Evolutionary conservation across 1,140 invertebrate species (phyloP).

Genomic region (Drosophila funebris): DNA sequence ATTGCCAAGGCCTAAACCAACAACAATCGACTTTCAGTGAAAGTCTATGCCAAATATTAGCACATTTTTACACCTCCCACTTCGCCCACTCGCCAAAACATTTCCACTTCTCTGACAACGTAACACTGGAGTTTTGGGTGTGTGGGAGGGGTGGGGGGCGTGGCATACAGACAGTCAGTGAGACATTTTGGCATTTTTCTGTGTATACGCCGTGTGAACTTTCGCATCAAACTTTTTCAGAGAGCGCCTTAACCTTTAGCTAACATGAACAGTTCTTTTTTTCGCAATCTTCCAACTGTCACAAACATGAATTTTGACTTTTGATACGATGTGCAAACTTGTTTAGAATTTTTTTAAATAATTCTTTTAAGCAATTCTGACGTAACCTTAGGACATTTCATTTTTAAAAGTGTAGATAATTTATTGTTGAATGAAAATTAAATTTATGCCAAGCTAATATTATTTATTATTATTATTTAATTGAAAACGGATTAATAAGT

Average conservation of each 20-base stretch:
- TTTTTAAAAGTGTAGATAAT: slow-evolving; percentile 1
- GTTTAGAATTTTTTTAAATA: slow-evolving; percentile 29
- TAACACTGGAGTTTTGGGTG: too few species aligned
- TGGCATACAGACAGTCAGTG: slow-evolving; percentile 4
- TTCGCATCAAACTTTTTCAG: slow-evolving; percentile 34
- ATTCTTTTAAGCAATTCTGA: background rate
- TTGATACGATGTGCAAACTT: slow-evolving; percentile 37
- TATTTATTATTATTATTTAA: too few species aligned
- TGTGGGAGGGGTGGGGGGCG: slow-evolving; percentile 20
- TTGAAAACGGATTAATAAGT: too few species aligned
- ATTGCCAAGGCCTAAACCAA: slow-evolving; percentile 17
- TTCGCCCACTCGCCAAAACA: background rate
- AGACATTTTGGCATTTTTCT: slow-evolving; percentile 47
- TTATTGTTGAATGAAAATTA: background rate
- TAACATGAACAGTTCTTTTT: slow-evolving; percentile 52
- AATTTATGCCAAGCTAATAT: background rate
- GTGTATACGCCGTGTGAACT: slow-evolving; percentile 32
- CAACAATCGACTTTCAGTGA: slow-evolving; percentile 31
- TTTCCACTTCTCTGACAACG: background rate
- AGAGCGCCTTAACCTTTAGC: slow-evolving; percentile 44
- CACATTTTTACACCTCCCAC: slow-evolving; percentile 39
- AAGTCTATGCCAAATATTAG: slow-evolving; percentile 44
- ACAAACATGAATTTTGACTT: slow-evolving; percentile 62
- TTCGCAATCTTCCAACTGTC: slow-evolving; percentile 69
- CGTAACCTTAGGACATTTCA: background rate